A percentile compares a stretch with the other conserved stretches of the same genome.
Conservation (phyloP, 2,888 invertebrate species). For the Drosophila macrospina region DNA sequence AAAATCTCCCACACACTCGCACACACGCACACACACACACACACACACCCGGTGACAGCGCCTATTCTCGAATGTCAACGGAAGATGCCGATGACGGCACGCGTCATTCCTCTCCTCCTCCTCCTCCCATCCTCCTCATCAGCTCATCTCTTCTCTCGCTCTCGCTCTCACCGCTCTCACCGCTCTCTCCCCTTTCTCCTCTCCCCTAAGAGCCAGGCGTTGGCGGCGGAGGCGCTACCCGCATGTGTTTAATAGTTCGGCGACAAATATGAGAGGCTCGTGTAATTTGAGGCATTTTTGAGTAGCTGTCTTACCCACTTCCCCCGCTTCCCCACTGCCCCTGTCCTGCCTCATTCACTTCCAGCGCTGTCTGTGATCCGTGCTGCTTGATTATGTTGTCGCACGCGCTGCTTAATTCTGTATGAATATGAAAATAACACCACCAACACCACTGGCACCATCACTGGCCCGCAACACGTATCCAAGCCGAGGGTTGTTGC, state of each 20-base stretch:
- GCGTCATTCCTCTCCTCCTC: slow-evolving; percentile 52
- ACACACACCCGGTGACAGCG: slow-evolving; percentile 11
- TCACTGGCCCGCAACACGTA: neutral
- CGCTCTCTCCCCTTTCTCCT: neutral
- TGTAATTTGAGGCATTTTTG: slow-evolving; percentile 75
- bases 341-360: neutral
- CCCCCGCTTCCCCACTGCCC: neutral
- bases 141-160: neutral
- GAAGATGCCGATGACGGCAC: slow-evolving; percentile 54
- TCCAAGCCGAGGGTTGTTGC: slow-evolving; percentile 43
- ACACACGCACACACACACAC: neutral
- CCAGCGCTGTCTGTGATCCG: slow-evolving; percentile 29
- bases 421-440: slow-evolving; percentile 77
- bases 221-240: slow-evolving; percentile 40
- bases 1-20: neutral
- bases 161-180: neutral
- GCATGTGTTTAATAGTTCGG: slow-evolving; percentile 73
- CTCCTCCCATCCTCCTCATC: slow-evolving; percentile 11
- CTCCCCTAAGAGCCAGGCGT: neutral
- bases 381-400: slow-evolving; percentile 83
- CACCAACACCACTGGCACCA: slow-evolving; percentile 7
- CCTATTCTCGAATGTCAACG: slow-evolving; percentile 45
- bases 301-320: slow-evolving; percentile 34
- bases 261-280: slow-evolving; percentile 58
- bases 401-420: slow-evolving; percentile 83